Evolutionary conservation across 2,113 vertebrate species (phyloP).

Genomic region (Sinocyclocheilus maitianheensis): DNA sequence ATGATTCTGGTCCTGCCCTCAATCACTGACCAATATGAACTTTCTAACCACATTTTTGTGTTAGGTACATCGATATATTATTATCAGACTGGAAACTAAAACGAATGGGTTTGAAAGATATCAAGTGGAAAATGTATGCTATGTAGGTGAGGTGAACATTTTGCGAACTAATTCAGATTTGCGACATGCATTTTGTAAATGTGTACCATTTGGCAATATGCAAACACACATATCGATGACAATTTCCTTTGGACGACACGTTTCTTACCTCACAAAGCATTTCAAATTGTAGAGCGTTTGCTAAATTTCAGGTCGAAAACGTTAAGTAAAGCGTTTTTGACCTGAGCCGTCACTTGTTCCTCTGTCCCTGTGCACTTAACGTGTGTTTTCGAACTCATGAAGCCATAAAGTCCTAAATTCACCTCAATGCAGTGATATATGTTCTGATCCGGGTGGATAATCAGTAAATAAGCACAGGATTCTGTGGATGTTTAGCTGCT

Average conservation of each 20-base stretch:
- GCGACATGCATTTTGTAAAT: constrained; percentile 58
- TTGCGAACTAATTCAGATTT: constrained; percentile 9
- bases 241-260: constrained; percentile 12
- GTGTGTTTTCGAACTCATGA: constrained; percentile 33
- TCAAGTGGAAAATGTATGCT: neutral
- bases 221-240: constrained; percentile 53
- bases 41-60: constrained; percentile 8
- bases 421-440: neutral
- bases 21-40: constrained; percentile 35
- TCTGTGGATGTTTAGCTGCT: constrained; percentile 12
- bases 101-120: neutral
- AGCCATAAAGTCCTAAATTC: constrained; percentile 42
- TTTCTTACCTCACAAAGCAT: constrained; percentile 27
- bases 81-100: constrained; percentile 23
- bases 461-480: neutral
- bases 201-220: constrained; percentile 67
- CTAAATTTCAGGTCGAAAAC: constrained; percentile 18
- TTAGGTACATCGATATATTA: constrained; percentile 24
- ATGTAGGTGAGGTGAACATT: neutral
- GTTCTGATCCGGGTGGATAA: neutral
- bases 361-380: constrained; percentile 21
- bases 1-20: constrained; percentile 25
- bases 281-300: constrained; percentile 25
- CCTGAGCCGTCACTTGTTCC: constrained; percentile 11
- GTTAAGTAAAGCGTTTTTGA: neutral